A percentile compares a stretch with the other conserved stretches of the same genome.
These are phyloP conservation scores for Neria commutata DNA, from an alignment of 2,888 invertebrate genomes.

Conservation along the genomic window DNA sequence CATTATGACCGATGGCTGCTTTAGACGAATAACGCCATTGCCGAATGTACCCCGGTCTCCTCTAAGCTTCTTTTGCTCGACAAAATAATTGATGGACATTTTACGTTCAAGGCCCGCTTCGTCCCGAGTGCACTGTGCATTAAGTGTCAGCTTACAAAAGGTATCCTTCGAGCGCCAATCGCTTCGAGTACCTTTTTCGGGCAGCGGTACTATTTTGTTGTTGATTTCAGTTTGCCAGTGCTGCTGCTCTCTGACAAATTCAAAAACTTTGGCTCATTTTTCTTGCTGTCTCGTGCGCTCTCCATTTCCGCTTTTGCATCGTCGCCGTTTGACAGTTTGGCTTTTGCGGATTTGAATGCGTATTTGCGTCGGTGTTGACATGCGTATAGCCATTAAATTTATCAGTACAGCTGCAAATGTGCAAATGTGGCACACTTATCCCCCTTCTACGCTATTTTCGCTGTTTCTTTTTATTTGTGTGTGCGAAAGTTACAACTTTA, in stretches of 20 bases:
- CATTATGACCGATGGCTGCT: too few relatives aligned
- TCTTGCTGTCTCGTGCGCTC: too few relatives aligned
- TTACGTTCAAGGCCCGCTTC: background rate
- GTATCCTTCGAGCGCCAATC: background rate
- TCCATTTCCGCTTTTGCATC: too few relatives aligned
- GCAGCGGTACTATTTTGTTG: background rate
- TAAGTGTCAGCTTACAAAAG: background rate
- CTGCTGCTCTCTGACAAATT: too few relatives aligned
- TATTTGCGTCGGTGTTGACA: conserved; percentile 11
- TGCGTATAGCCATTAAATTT: conserved; percentile 20
- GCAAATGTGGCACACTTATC: background rate
- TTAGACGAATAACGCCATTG: too few relatives aligned
- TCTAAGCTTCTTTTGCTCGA: background rate
- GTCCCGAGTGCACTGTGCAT: background rate
- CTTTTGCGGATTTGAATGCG: conserved; percentile 1
- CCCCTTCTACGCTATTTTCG: background rate
- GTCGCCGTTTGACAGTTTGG: background rate
- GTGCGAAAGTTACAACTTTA: background rate
- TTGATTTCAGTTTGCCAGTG: background rate
- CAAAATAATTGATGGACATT: conserved; percentile 1
- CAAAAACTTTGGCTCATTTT: conserved; percentile 14
- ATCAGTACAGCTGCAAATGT: conserved; percentile 12
- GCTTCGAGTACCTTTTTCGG: background rate
- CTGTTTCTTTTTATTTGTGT: background rate
- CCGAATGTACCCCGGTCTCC: too few relatives aligned